These are phyloP conservation scores for Hemistola chrysoprasaria DNA, from an alignment of 2,888 invertebrate species.

Conservation along the genomic window DNA sequence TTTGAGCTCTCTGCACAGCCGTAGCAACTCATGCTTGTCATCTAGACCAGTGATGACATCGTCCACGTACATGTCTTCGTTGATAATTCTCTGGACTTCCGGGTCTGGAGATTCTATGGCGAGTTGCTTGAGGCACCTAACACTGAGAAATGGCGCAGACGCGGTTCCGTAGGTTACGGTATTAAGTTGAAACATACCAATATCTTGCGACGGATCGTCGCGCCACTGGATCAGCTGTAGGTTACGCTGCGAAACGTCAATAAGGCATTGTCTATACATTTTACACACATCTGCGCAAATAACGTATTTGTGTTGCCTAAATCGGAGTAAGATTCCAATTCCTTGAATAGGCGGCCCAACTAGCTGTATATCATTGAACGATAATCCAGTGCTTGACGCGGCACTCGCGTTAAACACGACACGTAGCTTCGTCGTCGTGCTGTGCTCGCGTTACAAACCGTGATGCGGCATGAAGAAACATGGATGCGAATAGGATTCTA, in stretches of 20 bases:
- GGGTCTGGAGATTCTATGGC: neutral
- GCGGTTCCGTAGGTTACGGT: conserved; percentile 1
- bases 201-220: neutral
- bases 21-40: neutral
- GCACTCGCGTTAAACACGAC: conserved; percentile 35
- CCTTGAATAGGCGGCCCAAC: conserved; percentile 25
- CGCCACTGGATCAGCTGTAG: conserved; percentile 8
- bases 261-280: conserved; percentile 21
- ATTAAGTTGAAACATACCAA: neutral
- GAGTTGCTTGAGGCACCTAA: conserved; percentile 5
- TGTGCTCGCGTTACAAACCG: conserved; percentile 26
- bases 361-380: conserved; percentile 26
- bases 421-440: conserved; percentile 30
- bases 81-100: neutral
- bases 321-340: conserved; percentile 26
- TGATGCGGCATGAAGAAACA: conserved; percentile 35
- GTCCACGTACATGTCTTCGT: conserved; percentile 11
- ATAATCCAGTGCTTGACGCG: conserved; percentile 19
- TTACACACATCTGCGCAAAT: conserved; percentile 26
- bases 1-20: no score
- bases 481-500: neutral
- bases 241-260: neutral
- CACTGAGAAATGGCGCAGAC: conserved; percentile 3
- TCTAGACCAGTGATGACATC: conserved; percentile 1
- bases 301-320: conserved; percentile 25